Evolutionary conservation across 1,140 invertebrate species (phyloP).

Genomic region (Cheumatopsyche charites): DNA sequence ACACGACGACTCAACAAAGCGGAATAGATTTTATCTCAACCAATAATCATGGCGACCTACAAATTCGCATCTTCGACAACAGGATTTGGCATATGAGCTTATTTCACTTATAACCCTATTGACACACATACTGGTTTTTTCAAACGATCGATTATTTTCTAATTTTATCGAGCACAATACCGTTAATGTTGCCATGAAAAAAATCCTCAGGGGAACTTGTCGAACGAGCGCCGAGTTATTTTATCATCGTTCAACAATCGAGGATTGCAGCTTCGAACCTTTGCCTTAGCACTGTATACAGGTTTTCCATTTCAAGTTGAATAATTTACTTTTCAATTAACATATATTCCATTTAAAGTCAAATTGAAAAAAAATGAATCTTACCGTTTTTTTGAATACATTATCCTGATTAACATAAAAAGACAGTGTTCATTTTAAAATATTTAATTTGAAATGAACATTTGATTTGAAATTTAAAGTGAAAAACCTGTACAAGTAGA

Average conservation of each 20-base stretch:
- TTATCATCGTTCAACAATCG: not conserved
- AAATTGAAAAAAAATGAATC: no score
- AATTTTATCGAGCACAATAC: slow-evolving; percentile 29
- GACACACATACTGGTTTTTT: slow-evolving; percentile 28
- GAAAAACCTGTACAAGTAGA: no score
- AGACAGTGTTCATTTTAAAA: no score
- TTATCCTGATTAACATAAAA: no score
- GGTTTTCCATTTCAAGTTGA: no score
- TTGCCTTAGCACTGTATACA: not conserved
- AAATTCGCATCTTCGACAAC: slow-evolving; percentile 1
- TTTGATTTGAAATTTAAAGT: no score
- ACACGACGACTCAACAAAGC: no score
- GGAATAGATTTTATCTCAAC: no score
- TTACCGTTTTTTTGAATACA: no score
- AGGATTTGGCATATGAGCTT: slow-evolving; percentile 13
- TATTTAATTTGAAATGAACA: no score
- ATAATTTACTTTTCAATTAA: no score
- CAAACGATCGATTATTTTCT: slow-evolving; percentile 12
- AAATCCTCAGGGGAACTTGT: slow-evolving; percentile 6
- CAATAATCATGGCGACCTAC: not conserved
- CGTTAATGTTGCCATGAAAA: slow-evolving; percentile 31
- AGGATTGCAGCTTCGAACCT: not conserved
- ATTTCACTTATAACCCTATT: slow-evolving; percentile 18
- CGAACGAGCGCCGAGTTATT: not conserved
- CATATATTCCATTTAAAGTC: no score